Percentiles rank a stretch among this genome's conserved stretches.
phyloP scores from a whole-genome alignment of 2,888 invertebrate genomes.

The Norana najaformis region DNA sequence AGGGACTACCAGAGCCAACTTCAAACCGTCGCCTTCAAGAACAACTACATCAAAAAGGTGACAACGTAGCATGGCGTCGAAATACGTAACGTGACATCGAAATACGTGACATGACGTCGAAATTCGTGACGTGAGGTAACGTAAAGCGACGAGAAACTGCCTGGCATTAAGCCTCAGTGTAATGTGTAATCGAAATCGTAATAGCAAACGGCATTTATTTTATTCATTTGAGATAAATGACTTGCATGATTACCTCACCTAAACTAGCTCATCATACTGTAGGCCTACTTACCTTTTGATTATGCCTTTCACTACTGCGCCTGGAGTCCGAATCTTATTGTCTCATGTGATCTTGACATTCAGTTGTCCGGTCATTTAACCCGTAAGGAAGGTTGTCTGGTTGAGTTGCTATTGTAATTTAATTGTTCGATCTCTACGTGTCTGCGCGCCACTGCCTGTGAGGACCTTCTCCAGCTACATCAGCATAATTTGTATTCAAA shows the following conservation, averaged over 20 bases:
- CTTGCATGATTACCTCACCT: not conserved
- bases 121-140: not conserved
- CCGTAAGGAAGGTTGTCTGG: too few relatives aligned
- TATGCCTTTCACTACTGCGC: not conserved
- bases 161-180: not conserved
- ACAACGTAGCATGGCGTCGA: not conserved
- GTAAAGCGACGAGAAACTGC: not conserved
- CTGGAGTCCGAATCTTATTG: too few relatives aligned
- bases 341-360: too few relatives aligned
- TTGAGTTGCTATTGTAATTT: too few relatives aligned
- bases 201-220: not conserved
- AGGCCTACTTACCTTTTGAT: not conserved
- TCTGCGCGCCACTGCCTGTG: too few relatives aligned
- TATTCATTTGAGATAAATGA: not conserved
- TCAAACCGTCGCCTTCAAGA: conserved; percentile 14
- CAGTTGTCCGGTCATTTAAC: too few relatives aligned
- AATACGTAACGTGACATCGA: not conserved
- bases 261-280: not conserved
- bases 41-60: not conserved
- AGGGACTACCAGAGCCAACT: conserved; percentile 19
- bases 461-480: too few relatives aligned
- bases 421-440: too few relatives aligned
- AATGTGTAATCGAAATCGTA: not conserved
- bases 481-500: too few relatives aligned
- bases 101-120: not conserved